Evolutionary conservation across 35 echinoderm and acorn worm genomes (phyloP).

Genomic region (Lytechinus variegatus): DNA sequence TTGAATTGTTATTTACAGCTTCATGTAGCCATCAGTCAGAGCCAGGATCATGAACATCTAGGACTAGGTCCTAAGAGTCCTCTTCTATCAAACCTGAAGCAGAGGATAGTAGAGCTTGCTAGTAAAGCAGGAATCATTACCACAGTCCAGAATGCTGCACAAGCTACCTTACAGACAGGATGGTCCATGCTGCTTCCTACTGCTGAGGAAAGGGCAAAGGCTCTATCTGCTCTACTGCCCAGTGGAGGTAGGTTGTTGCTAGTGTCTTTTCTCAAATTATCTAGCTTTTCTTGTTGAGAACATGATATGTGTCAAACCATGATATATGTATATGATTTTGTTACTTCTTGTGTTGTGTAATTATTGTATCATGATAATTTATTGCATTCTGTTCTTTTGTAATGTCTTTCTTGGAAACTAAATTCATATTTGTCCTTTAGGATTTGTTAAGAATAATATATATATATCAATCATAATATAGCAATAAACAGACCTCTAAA

Average conservation of each 20-base stretch:
- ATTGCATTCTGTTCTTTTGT: no score
- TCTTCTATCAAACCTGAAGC: constrained; percentile 93
- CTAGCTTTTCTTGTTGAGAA: no score
- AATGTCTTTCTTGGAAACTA: no score
- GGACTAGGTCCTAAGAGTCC: constrained; percentile 78
- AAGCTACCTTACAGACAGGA: constrained; percentile 90
- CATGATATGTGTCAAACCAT: no score
- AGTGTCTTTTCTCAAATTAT: no score
- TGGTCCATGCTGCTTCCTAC: constrained; percentile 98
- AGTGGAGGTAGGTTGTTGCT: constrained; percentile 79
- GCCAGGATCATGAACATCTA: constrained; percentile 77
- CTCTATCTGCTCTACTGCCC: constrained; percentile 82
- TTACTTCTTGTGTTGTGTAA: no score
- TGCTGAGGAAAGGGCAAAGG: constrained; percentile 95
- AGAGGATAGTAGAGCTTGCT: constrained; percentile 91
- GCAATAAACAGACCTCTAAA: no score
- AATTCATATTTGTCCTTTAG: no score
- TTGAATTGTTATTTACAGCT: constrained; percentile 55
- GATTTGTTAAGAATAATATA: no score
- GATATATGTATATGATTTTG: no score
- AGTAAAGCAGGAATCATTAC: constrained; percentile 95
- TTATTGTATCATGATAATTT: no score
- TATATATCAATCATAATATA: no score
- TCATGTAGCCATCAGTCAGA: constrained; percentile 93
- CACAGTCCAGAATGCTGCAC: constrained; percentile 83